These are phyloP conservation scores for Gallinago undulata DNA, from an alignment of 2,113 vertebrate species.

Conservation along the genomic window DNA sequence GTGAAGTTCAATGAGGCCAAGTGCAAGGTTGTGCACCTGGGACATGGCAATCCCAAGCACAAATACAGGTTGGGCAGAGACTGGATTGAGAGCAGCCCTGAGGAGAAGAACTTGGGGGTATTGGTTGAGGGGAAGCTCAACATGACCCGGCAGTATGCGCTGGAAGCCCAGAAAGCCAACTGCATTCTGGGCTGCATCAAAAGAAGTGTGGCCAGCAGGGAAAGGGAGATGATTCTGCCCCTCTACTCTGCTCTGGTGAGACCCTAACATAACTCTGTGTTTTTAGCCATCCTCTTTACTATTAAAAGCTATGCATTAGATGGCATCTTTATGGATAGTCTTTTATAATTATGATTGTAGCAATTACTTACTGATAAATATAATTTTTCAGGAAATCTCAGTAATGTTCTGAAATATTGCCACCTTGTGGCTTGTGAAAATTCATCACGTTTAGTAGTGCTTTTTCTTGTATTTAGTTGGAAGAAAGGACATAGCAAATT, in stretches of 20 bases:
- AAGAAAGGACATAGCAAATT: background rate
- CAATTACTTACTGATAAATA: background rate
- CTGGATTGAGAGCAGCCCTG: background rate
- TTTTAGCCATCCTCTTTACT: background rate
- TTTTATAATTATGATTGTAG: background rate
- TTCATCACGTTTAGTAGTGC: background rate
- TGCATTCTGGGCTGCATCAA: background rate
- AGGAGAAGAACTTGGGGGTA: background rate
- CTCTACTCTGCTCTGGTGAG: background rate
- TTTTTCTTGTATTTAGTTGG: background rate
- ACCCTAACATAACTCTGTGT: background rate
- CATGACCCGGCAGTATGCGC: background rate
- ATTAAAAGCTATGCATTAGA: background rate
- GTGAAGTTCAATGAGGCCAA: background rate
- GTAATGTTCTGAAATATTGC: slow-evolving; percentile 28
- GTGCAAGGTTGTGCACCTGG: background rate
- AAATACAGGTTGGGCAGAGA: background rate
- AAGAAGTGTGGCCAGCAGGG: background rate
- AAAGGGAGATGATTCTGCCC: background rate
- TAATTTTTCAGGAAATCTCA: background rate
- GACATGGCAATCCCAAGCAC: background rate
- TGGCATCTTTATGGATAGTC: background rate
- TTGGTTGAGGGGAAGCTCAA: background rate
- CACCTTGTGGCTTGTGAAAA: slow-evolving; percentile 23
- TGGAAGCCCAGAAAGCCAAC: background rate